These are phyloP conservation scores for Sprattus sprattus DNA, from an alignment of 2,113 vertebrate species.

Conservation along the genomic window DNA sequence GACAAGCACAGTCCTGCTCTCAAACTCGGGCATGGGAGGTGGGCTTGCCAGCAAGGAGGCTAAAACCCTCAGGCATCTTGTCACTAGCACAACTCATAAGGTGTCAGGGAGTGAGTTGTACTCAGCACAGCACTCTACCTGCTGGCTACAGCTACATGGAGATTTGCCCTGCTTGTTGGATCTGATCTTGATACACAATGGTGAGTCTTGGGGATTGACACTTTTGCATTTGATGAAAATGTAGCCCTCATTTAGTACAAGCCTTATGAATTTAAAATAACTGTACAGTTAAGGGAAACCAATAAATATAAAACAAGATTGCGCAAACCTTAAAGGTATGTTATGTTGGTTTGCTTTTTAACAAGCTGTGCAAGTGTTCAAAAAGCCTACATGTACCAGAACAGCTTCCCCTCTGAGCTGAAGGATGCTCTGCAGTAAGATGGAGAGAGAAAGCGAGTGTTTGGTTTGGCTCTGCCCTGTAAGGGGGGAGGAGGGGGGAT, in stretches of 20 bases:
- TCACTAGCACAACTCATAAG: no score
- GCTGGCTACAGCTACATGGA: no score
- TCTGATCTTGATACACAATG: no score
- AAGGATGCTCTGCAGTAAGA: not conserved
- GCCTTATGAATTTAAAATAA: not conserved
- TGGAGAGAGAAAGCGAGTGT: not conserved
- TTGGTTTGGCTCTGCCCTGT: not conserved
- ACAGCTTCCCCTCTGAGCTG: not conserved
- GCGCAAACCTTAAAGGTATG: not conserved
- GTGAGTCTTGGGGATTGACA: no score
- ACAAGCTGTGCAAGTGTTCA: not conserved
- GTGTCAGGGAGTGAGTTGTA: no score
- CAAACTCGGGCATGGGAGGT: no score
- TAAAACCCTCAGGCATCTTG: no score
- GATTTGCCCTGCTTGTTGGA: no score
- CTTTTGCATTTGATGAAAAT: not conserved
- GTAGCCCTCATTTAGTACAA: not conserved
- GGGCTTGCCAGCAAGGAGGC: no score
- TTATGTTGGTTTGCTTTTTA: not conserved
- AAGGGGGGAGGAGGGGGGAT: not conserved
- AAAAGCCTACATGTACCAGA: not conserved
- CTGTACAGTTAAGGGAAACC: not conserved
- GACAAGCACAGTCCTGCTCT: no score
- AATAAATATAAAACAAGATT: not conserved
- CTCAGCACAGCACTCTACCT: no score